Base-by-base conservation (phyloP, 2,113 vertebrate genomes). In the Scopus umbretta region DNA sequence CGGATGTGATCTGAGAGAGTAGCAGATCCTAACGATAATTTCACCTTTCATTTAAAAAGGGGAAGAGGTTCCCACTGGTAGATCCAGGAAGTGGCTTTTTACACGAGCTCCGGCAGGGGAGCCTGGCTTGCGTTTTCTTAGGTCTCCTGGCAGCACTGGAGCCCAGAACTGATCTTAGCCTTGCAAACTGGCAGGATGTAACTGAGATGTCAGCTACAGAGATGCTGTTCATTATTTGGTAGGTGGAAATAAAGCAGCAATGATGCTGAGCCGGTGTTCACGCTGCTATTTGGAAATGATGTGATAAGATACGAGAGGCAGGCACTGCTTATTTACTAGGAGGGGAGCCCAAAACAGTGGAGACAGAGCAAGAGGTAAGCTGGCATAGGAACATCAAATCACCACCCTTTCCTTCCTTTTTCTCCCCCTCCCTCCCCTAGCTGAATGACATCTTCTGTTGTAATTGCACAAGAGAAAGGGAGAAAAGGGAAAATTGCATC, bases 371-470 rank as follows among this genome's bases (percentile, higher is more conserved):
- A 62, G 72, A 71, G 76, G 68, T 84, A 83, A 90, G 14, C 40
- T 47, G 16, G 71, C 13, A 16, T 56, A 45, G 78, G 66, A 80
- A 70, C 32, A 86, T 74, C 82, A 32, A n/a, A 80, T 79, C 73
- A 21, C 70, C 58, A 50, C 85, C 90, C 85, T 95, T 94, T 90
- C 94, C 87, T 96, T 96, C 85, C 74, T 78, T 92, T 85, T 66
- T 70, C 21, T 72, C 21, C 32, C 67, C 27, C 26, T 97, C 63
- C 52, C 47, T 92, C 47, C 13, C 40, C 8, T 12, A 53, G 74
- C 27, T 34, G 53, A 66, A 67, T 93, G 61, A 27, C 66, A 88
- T 53, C 66, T 95, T 83, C 15, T 12, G 4, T 43, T 92, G 32
- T 80, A 70, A 58, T 66, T 86, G 62, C 42, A 76, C 32, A n/a